Evolutionary conservation across 53 echinoderm and acorn worm genomes (phyloP).

Genomic region (Stichopus horrens): DNA sequence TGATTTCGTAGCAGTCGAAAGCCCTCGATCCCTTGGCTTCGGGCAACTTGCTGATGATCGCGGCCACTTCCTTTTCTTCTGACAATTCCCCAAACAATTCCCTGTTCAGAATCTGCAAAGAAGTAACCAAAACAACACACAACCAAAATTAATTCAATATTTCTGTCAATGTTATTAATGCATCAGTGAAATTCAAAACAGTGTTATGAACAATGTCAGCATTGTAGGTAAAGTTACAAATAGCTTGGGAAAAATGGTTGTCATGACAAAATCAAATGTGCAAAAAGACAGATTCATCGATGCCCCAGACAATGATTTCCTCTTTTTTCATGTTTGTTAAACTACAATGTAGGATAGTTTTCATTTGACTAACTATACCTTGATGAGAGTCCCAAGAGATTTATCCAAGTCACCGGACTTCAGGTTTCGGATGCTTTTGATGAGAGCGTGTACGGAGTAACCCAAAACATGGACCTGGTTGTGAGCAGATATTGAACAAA

Average conservation of each 20-base stretch:
- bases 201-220: too few relatives aligned
- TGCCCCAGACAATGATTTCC: too few relatives aligned
- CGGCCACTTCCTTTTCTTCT: conserved; percentile 93
- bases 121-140: not conserved
- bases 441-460: conserved; percentile 77
- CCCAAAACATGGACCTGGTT: conserved; percentile 83
- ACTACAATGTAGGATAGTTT: not conserved
- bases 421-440: conserved; percentile 68
- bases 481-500: not conserved
- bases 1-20: conserved; percentile 84
- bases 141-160: not conserved
- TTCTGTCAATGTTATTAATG: not conserved
- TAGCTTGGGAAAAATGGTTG: too few relatives aligned
- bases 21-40: conserved; percentile 87
- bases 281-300: too few relatives aligned
- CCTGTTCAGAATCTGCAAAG: conserved; percentile 70
- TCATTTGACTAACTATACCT: not conserved
- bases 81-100: conserved; percentile 90
- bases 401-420: conserved; percentile 71
- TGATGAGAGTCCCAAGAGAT: conserved; percentile 46
- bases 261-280: too few relatives aligned
- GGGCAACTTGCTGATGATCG: conserved; percentile 83
- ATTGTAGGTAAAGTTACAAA: too few relatives aligned
- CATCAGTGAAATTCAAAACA: too few relatives aligned
- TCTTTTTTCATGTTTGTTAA: too few relatives aligned